Percentiles rank a stretch among this genome's conserved stretches.
phyloP scores from a whole-genome alignment of 2,888 invertebrate genomes.

The Tribolium freemani region DNA sequence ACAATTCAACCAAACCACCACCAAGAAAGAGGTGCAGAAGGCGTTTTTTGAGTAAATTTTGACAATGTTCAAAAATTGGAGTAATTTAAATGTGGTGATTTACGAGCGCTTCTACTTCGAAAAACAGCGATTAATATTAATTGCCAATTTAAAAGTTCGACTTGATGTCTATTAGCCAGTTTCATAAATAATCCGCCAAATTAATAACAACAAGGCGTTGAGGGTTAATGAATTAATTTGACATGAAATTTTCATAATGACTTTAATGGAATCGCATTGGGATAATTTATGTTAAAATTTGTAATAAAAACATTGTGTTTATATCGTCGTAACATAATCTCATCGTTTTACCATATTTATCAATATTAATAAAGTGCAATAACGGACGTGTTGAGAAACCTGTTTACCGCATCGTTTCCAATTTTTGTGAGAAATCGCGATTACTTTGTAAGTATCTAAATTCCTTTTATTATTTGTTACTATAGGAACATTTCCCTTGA shows the following conservation, averaged over 20 bases:
- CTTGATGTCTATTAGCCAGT: constrained; percentile 10
- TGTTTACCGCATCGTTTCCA: background rate
- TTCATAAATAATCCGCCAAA: constrained; percentile 29
- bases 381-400: constrained; percentile 27
- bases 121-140: constrained; percentile 29
- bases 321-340: constrained; percentile 10
- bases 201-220: constrained; percentile 36
- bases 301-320: constrained; percentile 33
- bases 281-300: constrained; percentile 34
- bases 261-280: constrained; percentile 18
- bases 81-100: background rate
- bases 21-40: no score
- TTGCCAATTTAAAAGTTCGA: constrained; percentile 19
- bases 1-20: no score
- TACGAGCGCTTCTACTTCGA: constrained; percentile 14
- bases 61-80: no score
- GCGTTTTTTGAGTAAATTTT: no score
- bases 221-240: constrained; percentile 41
- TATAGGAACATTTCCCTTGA: constrained; percentile 46
- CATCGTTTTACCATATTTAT: constrained; percentile 22
- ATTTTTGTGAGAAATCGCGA: no score
- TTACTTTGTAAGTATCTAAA: no score
- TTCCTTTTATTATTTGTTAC: constrained; percentile 42
- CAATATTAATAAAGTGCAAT: constrained; percentile 12
- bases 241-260: constrained; percentile 39